phyloP scores from a whole-genome alignment of 2,113 vertebrate genomes.

The Sylvilagus bachmani region DNA sequence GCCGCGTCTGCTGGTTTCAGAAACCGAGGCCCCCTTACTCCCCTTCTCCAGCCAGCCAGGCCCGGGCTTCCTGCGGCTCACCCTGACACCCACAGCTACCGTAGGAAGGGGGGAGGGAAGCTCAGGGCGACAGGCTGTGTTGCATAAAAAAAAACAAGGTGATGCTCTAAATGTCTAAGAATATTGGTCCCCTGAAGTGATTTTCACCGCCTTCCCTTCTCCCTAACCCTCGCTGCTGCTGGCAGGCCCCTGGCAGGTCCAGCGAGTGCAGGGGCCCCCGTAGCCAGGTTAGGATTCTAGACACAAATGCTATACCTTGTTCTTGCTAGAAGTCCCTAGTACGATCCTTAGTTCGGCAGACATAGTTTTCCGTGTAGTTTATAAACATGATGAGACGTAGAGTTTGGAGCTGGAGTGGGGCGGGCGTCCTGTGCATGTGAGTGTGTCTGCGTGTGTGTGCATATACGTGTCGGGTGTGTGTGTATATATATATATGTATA shows the following conservation, averaged over 20 bases:
- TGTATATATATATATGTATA: slow-evolving; percentile 52
- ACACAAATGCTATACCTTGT: slow-evolving; percentile 82
- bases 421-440: slow-evolving; percentile 85
- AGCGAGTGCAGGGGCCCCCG: slow-evolving; percentile 55
- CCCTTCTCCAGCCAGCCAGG: not conserved
- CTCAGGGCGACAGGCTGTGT: slow-evolving; percentile 42
- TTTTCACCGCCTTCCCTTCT: slow-evolving; percentile 61
- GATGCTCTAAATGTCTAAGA: slow-evolving; percentile 82
- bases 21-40: slow-evolving; percentile 25
- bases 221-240: not conserved
- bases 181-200: slow-evolving; percentile 85
- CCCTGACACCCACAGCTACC: not conserved
- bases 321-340: slow-evolving; percentile 86
- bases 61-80: slow-evolving; percentile 57
- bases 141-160: slow-evolving; percentile 68
- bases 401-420: slow-evolving; percentile 83
- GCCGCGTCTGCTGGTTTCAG: not conserved
- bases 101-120: slow-evolving; percentile 14
- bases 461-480: not conserved
- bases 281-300: slow-evolving; percentile 79
- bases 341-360: slow-evolving; percentile 93
- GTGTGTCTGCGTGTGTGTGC: slow-evolving; percentile 57
- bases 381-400: slow-evolving; percentile 92
- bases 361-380: slow-evolving; percentile 95
- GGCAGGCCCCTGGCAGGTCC: slow-evolving; percentile 37